phyloP scores from a whole-genome alignment of 2,888 invertebrate species.

The Drosophila barbarae region DNA sequence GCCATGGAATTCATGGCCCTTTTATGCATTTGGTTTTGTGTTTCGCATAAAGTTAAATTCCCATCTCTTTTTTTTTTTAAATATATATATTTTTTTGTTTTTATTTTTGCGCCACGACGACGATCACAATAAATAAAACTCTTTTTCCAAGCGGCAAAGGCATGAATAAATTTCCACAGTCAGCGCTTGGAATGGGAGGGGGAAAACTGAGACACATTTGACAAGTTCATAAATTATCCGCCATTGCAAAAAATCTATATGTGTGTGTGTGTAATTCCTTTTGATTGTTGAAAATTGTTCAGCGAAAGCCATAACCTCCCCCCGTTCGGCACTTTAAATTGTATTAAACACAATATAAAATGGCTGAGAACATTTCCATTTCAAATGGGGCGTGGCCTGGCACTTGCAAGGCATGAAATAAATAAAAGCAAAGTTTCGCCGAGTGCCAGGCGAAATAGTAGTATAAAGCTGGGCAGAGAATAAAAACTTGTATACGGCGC shows the following conservation, averaged over 20 bases:
- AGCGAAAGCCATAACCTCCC: conserved; percentile 22
- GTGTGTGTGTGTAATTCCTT: conserved; percentile 22
- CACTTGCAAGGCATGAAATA: conserved; percentile 30
- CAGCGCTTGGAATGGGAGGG: neutral
- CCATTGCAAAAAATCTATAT: conserved; percentile 12
- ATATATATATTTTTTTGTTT: neutral
- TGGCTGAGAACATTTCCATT: conserved; percentile 26
- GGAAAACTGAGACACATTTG: conserved; percentile 42
- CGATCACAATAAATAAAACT: conserved; percentile 32
- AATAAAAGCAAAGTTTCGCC: conserved; percentile 22
- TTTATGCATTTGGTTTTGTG: conserved; percentile 22
- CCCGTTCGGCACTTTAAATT: conserved; percentile 20
- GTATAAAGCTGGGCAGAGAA: conserved; percentile 15
- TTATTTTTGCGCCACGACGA: conserved; percentile 10
- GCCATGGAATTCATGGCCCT: conserved; percentile 15
- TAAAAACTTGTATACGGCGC: conserved; percentile 34
- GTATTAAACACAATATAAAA: conserved; percentile 38
- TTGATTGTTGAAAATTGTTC: conserved; percentile 35
- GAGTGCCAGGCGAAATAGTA: conserved; percentile 1
- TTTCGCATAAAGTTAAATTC: conserved; percentile 28
- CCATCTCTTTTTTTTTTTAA: neutral
- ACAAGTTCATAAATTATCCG: conserved; percentile 50
- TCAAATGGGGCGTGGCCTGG: conserved; percentile 23
- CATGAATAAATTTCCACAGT: conserved; percentile 23
- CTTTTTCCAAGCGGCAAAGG: conserved; percentile 23